phyloP scores from a whole-genome alignment of 2,113 vertebrate genomes.

The Centropus bengalensis region DNA sequence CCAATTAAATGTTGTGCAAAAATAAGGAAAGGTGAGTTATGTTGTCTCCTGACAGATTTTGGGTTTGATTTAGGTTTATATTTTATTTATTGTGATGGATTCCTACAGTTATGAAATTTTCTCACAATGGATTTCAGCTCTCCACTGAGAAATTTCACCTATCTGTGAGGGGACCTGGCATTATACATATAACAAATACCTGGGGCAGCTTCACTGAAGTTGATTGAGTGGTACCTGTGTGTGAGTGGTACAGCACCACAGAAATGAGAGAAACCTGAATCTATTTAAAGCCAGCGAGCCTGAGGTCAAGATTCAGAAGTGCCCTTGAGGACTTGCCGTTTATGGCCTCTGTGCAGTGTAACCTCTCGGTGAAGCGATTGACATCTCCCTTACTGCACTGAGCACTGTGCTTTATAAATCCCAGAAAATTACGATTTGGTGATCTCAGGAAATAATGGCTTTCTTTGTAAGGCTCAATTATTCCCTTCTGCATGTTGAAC shows the following conservation, averaged over 20 bases:
- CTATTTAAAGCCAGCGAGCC: not conserved
- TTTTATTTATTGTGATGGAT: not conserved
- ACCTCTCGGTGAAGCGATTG: not conserved
- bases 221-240: fast-evolving
- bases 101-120: not conserved
- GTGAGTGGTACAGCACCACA: too few relatives aligned
- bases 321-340: not conserved
- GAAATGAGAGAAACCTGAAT: not conserved
- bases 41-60: not conserved
- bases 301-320: not conserved
- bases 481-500: not conserved
- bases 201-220: not conserved
- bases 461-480: not conserved
- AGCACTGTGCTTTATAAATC: not conserved
- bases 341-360: not conserved
- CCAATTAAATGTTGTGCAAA: not conserved
- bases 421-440: not conserved
- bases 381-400: not conserved
- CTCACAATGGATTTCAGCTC: not conserved
- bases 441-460: not conserved
- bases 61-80: not conserved
- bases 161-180: fast-evolving
- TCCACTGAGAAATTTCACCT: not conserved
- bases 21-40: not conserved
- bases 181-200: not conserved